Evolutionary conservation across 2,888 invertebrate species (phyloP).

Genomic region (Agonum fuliginosum): DNA sequence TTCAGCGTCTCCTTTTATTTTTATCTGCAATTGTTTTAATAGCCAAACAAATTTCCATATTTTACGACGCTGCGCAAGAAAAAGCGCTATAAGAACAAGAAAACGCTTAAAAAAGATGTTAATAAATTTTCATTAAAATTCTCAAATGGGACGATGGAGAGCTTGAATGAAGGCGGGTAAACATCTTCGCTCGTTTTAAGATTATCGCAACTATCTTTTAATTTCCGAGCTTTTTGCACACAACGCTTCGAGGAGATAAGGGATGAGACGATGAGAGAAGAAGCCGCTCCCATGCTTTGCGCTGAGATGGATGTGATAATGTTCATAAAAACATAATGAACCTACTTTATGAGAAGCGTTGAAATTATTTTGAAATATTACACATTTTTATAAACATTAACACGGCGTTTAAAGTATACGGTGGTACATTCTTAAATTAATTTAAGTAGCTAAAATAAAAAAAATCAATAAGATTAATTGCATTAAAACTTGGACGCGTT

Average conservation of each 20-base stretch:
- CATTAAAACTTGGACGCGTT: no score
- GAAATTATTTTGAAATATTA: no score
- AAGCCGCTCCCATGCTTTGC: neutral
- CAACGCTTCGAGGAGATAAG: neutral
- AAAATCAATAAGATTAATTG: no score
- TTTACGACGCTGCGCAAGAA: neutral
- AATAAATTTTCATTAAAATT: conserved; percentile 58
- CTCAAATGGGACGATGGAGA: conserved; percentile 47
- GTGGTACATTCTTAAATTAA: no score
- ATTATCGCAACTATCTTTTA: conserved; percentile 57
- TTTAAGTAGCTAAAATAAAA: no score
- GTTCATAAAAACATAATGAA: conserved; percentile 28
- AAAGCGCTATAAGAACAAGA: conserved; percentile 8
- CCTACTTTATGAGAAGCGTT: neutral
- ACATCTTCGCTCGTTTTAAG: conserved; percentile 40
- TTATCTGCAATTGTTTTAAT: conserved; percentile 39
- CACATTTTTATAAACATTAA: no score
- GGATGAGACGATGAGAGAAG: conserved; percentile 5
- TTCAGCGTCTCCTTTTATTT: neutral
- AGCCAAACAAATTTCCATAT: conserved; percentile 40
- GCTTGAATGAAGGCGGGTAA: conserved; percentile 42
- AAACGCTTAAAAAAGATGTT: conserved; percentile 41
- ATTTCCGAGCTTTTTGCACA: conserved; percentile 48
- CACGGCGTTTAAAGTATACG: no score
- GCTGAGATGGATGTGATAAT: conserved; percentile 7